Evolutionary conservation across 1,140 invertebrate species (phyloP), one percentile per base, ranked within the genome.

Genomic region (Eupeodes corollae): DNA sequence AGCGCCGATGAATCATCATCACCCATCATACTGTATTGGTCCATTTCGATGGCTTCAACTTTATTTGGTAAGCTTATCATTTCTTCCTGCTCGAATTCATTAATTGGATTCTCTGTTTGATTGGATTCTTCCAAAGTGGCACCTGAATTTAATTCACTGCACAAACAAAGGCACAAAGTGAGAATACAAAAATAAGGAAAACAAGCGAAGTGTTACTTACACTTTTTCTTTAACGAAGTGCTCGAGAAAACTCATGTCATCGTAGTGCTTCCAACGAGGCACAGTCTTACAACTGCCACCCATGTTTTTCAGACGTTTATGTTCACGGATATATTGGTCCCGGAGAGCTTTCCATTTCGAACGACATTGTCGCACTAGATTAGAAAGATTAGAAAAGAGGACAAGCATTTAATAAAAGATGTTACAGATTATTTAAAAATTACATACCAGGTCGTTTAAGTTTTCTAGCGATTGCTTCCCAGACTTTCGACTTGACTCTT

Each of bases 291-390:
- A 12, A 9, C 54, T 44, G 41, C 61, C 49, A 21, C 54, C 42
- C 15, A 57, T 53, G 16, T 53, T 60, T 19, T 58, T 57, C 21
- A 66, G 33, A 21, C 63, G 63, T 50, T 66, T 66, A 44, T 66
- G 61, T 46, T 66, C 63, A 1, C 63, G 52, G n/a, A 61, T 63
- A 48, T 61, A 66, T 57, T 66, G 63, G 47, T 66, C 63, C n/a
- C 63, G 48, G 11, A 66, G 43, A 11, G 63, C 63, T 42, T 66
- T 66, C 63, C 63, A 66, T 42, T 66, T 66, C 3, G 60, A 53
- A 1, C 63, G 52, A n/a, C 63, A 66, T 42, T 66, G 63, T 40
- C 59, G 58, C 1, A 66, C 63, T 58, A 12, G 16, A 41, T 37
- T 14, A 16, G 30, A 19, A 35, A 37, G 15, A 33, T 33, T 2